Percentiles rank a stretch among this genome's conserved stretches.
phyloP scores from a whole-genome alignment of 64 coral and sea anemone genomes.

The Acropora tenuis region DNA sequence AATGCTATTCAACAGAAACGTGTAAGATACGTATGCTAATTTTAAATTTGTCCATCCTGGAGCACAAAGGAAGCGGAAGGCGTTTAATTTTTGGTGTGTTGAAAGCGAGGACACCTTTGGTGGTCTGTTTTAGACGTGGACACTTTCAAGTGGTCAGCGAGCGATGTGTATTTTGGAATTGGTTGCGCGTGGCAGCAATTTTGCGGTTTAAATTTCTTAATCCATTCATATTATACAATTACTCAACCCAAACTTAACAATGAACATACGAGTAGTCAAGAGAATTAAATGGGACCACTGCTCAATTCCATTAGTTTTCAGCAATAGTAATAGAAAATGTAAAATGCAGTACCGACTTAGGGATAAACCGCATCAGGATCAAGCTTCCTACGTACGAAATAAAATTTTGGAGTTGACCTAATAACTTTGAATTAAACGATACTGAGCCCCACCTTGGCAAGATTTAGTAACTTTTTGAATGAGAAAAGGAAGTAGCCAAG shows the following conservation, averaged over 20 bases:
- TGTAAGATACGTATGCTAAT: background rate
- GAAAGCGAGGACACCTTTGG: background rate
- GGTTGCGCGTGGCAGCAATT: background rate
- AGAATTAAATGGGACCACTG: too few species aligned
- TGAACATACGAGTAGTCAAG: too few species aligned
- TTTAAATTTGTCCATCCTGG: background rate
- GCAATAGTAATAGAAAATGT: too few species aligned
- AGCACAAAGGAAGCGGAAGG: background rate
- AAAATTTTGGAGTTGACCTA: too few species aligned
- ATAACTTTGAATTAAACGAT: too few species aligned
- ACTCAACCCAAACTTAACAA: background rate
- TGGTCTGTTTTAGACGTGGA: background rate
- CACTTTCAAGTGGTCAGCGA: background rate
- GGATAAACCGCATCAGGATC: too few species aligned
- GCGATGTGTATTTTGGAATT: background rate
- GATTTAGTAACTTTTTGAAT: background rate
- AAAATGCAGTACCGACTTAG: too few species aligned
- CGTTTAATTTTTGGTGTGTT: background rate
- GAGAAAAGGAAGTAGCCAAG: too few species aligned
- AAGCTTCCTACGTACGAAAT: too few species aligned
- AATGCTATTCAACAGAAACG: background rate
- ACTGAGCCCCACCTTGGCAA: too few species aligned
- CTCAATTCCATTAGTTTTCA: too few species aligned
- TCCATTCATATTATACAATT: background rate
- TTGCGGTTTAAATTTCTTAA: background rate